phyloP scores from a whole-genome alignment of 1,140 invertebrate species.

The Oncopeltus fasciatus region DNA sequence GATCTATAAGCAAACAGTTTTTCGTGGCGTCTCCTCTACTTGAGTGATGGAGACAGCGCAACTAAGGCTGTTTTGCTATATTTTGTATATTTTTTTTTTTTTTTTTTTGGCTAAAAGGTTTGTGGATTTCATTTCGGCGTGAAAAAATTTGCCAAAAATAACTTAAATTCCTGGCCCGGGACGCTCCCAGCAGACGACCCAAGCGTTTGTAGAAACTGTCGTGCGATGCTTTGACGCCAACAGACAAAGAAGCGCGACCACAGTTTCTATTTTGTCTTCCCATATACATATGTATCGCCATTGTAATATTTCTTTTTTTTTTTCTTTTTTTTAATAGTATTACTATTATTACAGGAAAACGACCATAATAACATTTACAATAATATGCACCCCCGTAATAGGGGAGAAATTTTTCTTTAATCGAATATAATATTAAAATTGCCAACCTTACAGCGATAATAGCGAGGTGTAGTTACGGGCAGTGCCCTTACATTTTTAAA shows the following conservation, averaged over 20 bases:
- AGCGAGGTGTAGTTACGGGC: constrained; percentile 21
- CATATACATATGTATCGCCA: not conserved
- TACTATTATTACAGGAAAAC: no score
- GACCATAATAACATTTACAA: constrained; percentile 6
- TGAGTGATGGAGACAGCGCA: not conserved
- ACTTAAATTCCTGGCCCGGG: not conserved
- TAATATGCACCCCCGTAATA: not conserved
- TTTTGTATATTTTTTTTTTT: not conserved
- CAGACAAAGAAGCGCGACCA: not conserved
- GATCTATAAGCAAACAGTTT: no score
- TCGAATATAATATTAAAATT: constrained; percentile 22
- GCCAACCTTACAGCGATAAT: constrained; percentile 22
- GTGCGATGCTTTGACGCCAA: not conserved
- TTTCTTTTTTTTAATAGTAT: no score
- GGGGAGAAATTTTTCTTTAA: not conserved
- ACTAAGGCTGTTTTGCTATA: not conserved
- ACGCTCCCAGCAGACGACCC: constrained; percentile 1
- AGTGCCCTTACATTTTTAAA: not conserved
- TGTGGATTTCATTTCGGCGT: no score
- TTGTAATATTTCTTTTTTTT: not conserved
- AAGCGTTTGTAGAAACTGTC: not conserved
- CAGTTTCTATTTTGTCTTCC: not conserved
- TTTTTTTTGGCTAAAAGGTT: not conserved
- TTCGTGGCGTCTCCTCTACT: no score
- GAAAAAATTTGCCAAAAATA: no score